Conservation (phyloP, 2,113 vertebrate species). For the Onychostruthus taczanowskii region DNA sequence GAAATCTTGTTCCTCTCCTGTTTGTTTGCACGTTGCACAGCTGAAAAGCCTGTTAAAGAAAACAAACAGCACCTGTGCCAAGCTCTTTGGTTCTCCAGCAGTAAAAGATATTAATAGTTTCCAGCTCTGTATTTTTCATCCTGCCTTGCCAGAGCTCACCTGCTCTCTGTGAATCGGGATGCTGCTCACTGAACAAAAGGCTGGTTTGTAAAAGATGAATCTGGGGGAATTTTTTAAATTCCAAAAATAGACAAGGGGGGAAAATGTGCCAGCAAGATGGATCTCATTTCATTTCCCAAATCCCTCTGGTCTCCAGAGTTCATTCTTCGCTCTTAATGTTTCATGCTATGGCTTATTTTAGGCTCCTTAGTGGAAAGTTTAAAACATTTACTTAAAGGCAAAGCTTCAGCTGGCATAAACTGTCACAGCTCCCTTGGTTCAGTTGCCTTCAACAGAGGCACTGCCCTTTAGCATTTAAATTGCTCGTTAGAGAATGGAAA, state of each 20-base stretch:
- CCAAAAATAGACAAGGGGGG: slow-evolving; percentile 50
- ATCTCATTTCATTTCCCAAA: slow-evolving; percentile 63
- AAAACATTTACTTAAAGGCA: slow-evolving; percentile 61
- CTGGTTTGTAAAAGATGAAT: slow-evolving; percentile 55
- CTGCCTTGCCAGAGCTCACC: slow-evolving; percentile 49
- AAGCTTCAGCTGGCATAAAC: slow-evolving; percentile 54
- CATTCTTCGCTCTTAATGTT: slow-evolving; percentile 66
- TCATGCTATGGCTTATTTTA: slow-evolving; percentile 67
- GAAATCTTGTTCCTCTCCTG: background rate
- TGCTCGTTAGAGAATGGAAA: slow-evolving; percentile 47
- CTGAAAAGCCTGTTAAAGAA: slow-evolving; percentile 2
- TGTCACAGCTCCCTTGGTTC: slow-evolving; percentile 46
- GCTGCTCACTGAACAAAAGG: slow-evolving; percentile 15
- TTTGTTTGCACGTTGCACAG: background rate
- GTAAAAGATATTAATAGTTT: slow-evolving; percentile 49
- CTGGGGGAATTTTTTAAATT: slow-evolving; percentile 57
- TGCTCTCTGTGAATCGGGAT: background rate
- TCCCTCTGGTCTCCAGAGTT: slow-evolving; percentile 57
- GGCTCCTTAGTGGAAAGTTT: slow-evolving; percentile 63
- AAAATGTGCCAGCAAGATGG: slow-evolving; percentile 54
- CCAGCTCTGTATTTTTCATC: slow-evolving; percentile 4
- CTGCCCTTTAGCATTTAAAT: slow-evolving; percentile 39
- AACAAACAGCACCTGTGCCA: slow-evolving; percentile 49
- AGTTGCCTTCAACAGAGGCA: background rate
- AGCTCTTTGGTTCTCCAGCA: background rate